Evolutionary conservation across 2,797 vertebrate species (phyloP).

Genomic region (Mycteria americana): DNA sequence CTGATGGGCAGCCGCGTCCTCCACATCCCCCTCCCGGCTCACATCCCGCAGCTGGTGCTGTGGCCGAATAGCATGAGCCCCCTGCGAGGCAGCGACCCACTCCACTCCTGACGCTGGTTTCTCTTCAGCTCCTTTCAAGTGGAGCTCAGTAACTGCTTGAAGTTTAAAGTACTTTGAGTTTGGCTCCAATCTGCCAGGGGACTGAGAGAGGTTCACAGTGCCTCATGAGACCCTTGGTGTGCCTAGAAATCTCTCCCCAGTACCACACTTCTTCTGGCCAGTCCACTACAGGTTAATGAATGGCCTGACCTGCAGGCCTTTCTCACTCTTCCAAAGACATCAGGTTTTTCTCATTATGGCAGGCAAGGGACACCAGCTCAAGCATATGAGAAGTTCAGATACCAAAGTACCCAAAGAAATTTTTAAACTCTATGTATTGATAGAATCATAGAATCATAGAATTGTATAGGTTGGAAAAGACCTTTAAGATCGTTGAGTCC

Average conservation of each 20-base stretch:
- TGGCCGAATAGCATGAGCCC: accelerated
- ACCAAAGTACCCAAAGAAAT: not conserved
- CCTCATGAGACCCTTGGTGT: not conserved
- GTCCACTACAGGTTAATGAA: not conserved
- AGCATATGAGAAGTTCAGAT: not conserved
- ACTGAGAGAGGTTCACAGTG: not conserved
- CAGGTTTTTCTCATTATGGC: not conserved
- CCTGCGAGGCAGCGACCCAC: not conserved
- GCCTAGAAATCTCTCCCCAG: not conserved
- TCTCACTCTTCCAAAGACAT: not conserved
- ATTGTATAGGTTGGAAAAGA: not conserved
- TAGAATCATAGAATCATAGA: not conserved
- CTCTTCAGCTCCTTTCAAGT: not conserved
- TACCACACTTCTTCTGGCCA: not conserved
- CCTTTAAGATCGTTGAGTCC: not conserved
- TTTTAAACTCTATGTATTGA: not conserved
- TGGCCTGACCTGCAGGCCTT: not conserved
- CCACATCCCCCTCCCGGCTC: not conserved
- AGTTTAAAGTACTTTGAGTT: not conserved
- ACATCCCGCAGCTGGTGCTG: not conserved
- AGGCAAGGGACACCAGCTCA: not conserved
- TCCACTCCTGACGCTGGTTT: not conserved
- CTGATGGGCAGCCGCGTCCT: not conserved
- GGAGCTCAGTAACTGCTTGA: not conserved
- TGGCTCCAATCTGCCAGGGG: not conserved